phyloP scores from a whole-genome alignment of 2,113 vertebrate genomes.

The Platichthys flesus region DNA sequence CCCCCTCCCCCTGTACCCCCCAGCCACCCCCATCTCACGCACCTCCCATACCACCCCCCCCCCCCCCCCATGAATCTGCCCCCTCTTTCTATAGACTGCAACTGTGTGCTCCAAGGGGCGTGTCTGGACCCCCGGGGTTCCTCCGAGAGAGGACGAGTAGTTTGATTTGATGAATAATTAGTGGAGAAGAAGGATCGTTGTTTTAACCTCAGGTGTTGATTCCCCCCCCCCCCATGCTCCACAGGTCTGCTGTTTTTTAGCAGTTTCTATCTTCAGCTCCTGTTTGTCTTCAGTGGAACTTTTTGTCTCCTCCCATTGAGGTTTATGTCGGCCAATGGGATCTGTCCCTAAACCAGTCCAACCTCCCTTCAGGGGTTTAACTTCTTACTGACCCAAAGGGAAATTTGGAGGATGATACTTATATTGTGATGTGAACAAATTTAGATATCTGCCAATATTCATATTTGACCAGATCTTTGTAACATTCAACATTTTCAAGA shows the following conservation, averaged over 20 bases:
- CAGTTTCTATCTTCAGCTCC: not conserved
- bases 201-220: conserved; percentile 24
- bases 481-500: too few species aligned
- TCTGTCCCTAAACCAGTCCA: not conserved
- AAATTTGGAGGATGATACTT: not conserved
- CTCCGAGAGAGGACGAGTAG: conserved; percentile 36
- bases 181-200: conserved; percentile 5
- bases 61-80: conserved; percentile 44
- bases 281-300: not conserved
- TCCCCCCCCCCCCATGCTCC: not conserved
- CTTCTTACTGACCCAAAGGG: not conserved
- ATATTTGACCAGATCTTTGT: not conserved
- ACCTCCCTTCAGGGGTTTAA: not conserved
- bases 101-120: conserved; percentile 13
- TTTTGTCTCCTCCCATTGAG: conserved; percentile 13
- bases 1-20: too few species aligned
- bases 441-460: not conserved
- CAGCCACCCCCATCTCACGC: conserved; percentile 2
- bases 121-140: conserved; percentile 57
- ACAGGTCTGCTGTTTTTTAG: not conserved
- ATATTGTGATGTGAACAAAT: not conserved
- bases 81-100: conserved; percentile 23
- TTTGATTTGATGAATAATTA: conserved; percentile 36
- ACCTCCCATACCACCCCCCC: conserved; percentile 21
- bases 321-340: not conserved